Base-by-base conservation (phyloP, 92 coral and sea anemone genomes). In the Zoanthus sociatus region DNA sequence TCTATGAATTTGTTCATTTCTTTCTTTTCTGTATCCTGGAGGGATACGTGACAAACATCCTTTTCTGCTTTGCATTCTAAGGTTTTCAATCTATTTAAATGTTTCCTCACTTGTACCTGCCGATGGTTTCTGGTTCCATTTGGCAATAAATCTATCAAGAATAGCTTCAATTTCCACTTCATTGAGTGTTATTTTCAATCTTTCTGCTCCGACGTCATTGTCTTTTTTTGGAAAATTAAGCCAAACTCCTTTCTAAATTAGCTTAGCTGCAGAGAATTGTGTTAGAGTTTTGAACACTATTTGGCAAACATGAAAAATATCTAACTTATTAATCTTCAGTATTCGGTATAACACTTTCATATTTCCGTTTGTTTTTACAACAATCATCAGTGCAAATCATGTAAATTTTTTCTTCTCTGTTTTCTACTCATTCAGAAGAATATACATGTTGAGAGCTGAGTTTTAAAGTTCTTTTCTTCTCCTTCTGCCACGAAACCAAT, bases 251-350 rank as follows among this genome's bases (percentile, higher is more conserved):
- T 89, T 42, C 58, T 61, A 71, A 68, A 78, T 47, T 77, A 55
- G 13, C 72, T 51, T 20, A 26, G 26, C 8, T 82, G 67, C 21
- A 47, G 48, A 5, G 85, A n/a, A 3, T 82, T 74, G 15, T 33
- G 66, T 46, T 6, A 92, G 64, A 2, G 89, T 78, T 83, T 46
- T 87, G 0, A 82, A 18, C 0, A 90, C 82, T 50, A 86, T 46
- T 45, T 92, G 93, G 5, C 95, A 88, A 15, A 90, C 93, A 42
- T 93, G 93, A 70, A 73, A 90, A 20, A 90, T 46, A 66, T 93
- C 95, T 3, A 84, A 79, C 69, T 90, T 90, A 6, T 26, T 26
- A 26, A 26, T 90, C 90, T 30, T 89, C 78, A n/a, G 86, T 67
- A 56, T 81, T 77, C 1, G 89, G 56, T 70, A 93, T 87, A 45